These are phyloP conservation scores for Camponotus floridanus DNA, from an alignment of 1,140 invertebrate genomes.

Conservation along the genomic window DNA sequence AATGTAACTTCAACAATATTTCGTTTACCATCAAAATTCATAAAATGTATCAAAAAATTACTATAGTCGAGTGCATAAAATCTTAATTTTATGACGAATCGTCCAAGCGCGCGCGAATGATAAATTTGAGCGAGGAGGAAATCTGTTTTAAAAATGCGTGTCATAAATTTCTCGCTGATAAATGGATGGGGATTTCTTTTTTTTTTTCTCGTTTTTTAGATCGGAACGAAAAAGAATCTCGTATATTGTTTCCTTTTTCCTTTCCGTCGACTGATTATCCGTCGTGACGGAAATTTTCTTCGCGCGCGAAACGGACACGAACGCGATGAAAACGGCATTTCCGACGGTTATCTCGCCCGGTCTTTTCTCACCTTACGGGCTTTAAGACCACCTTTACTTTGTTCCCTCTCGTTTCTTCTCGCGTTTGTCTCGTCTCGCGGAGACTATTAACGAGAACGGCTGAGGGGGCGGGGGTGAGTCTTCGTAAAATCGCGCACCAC, in stretches of 20 bases:
- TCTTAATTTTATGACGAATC: not conserved
- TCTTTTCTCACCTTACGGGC: slow-evolving; percentile 48
- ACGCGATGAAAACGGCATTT: slow-evolving; percentile 37
- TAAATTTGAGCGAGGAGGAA: not conserved
- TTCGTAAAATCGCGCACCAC: slow-evolving; percentile 56
- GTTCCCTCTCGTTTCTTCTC: not conserved
- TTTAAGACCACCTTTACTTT: slow-evolving; percentile 39
- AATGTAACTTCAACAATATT: not conserved
- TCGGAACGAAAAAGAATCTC: not conserved
- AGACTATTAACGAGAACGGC: slow-evolving; percentile 69
- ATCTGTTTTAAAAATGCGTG: slow-evolving; percentile 6
- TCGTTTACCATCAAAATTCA: not conserved
- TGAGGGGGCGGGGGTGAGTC: not conserved
- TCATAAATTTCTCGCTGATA: not conserved
- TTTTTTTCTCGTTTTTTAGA: not conserved
- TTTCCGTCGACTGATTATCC: slow-evolving; percentile 24
- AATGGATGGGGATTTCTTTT: not conserved
- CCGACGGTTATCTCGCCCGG: slow-evolving; percentile 32
- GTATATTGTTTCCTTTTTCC: not conserved
- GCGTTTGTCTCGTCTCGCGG: slow-evolving; percentile 18
- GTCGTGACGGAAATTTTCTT: slow-evolving; percentile 26
- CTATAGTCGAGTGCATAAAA: not conserved
- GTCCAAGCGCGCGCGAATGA: not conserved
- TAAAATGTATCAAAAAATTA: not conserved
- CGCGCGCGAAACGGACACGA: not conserved